Base-by-base conservation (phyloP, 2,797 vertebrate species). In the Hephaestus fuliginosus region DNA sequence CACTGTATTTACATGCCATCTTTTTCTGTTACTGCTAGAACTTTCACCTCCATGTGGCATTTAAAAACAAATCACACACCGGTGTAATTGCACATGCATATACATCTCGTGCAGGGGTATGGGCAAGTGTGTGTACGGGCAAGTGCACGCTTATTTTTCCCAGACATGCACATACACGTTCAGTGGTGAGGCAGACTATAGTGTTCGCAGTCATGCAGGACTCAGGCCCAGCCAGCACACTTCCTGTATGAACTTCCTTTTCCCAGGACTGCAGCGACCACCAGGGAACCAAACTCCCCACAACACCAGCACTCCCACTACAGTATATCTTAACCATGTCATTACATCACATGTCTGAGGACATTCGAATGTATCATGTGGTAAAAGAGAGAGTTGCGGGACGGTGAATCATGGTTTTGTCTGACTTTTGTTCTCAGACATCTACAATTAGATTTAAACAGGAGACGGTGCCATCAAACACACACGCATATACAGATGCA, bases 231-330 rank as follows among this genome's bases (percentile, higher is more conserved):
- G 84, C 64, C 76, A 84, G 71, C 82, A 87, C 78, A 88, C 81
- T 90, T 92, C 86, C 86, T 93, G 84, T 86, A 36, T 62, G 74
- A 58, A 88, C 74, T 93, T 91, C 82, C 89, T 89, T 88, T 88
- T 85, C 81, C 81, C 79, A 85, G 80, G 73, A 41, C 63, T 85
- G 44, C 70, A 66, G 53, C 44, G 62, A 78, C 86, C 75, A 83
- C 78, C 22, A 14, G 78, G 78, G 70, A 86, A 60, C 76, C 43
- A 65, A 81, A 76, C 60, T 70, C 76, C 68, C 65, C 55, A 65
- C 7, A 51, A 60, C 66, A 58, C 61, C 73, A 48, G 53, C 17
- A 22, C 65, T 76, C 73, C 67, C 75, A 76, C 63, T 25, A 25
- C 25, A 25, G 25, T 60, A 25, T 51, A 74, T 88, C 56, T 51